A percentile compares a stretch with the other conserved stretches of the same genome.
Conservation (phyloP, 1,140 invertebrate species). For the Drosophila prosaltans region DNA sequence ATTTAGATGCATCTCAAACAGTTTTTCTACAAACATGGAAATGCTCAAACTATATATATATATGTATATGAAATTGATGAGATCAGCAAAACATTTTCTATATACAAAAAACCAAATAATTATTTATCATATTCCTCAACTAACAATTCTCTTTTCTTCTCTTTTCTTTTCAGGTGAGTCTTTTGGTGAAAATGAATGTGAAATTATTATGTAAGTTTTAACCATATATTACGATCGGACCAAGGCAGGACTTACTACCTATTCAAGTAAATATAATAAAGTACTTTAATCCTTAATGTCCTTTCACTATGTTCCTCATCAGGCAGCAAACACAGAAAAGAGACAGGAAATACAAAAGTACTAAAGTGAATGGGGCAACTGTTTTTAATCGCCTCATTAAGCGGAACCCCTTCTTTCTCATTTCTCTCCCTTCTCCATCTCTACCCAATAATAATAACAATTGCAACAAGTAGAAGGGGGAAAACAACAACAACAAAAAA, state of each 20-base stretch:
- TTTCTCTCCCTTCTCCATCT: neutral
- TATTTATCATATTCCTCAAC: neutral
- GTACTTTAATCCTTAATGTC: slow-evolving; percentile 6
- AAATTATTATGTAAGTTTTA: neutral
- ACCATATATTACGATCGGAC: neutral
- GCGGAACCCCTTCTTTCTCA: slow-evolving; percentile 12
- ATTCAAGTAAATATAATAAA: neutral
- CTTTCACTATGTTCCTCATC: neutral
- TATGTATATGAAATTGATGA: neutral
- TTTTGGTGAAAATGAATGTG: neutral
- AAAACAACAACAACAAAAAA: neutral
- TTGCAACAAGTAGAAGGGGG: neutral
- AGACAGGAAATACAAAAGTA: slow-evolving; percentile 49
- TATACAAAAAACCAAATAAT: neutral
- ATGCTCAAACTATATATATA: no score
- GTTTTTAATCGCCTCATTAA: slow-evolving; percentile 57
- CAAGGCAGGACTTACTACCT: neutral
- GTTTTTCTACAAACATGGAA: slow-evolving; percentile 46
- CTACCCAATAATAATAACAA: neutral
- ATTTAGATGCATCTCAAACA: slow-evolving; percentile 60
- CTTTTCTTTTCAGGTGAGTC: slow-evolving; percentile 55
- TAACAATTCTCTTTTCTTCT: slow-evolving; percentile 26
- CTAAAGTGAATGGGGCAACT: slow-evolving; percentile 35
- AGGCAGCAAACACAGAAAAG: neutral
- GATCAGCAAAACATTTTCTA: neutral